Conservation (phyloP, 2,797 vertebrate species). For the Helicolenus hilgendorfi region DNA sequence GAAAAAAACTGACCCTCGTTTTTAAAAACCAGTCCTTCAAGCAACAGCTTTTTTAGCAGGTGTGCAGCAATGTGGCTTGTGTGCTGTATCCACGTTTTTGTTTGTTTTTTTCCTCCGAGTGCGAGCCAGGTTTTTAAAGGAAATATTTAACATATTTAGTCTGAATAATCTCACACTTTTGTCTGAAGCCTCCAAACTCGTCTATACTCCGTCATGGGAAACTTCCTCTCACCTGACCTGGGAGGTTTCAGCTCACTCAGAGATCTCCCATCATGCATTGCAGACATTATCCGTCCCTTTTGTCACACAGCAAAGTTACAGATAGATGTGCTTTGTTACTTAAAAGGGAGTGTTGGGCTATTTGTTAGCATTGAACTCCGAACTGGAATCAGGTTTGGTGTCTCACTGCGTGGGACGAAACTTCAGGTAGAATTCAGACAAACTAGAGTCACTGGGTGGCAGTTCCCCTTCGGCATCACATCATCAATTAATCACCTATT, state of each 20-base stretch:
- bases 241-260: slow-evolving; percentile 48
- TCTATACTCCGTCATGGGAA: slow-evolving; percentile 68
- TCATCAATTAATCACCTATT: slow-evolving; percentile 75
- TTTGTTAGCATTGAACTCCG: slow-evolving; percentile 53
- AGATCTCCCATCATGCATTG: slow-evolving; percentile 16
- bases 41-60: neutral
- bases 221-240: slow-evolving; percentile 39
- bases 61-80: neutral
- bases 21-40: neutral
- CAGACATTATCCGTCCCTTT: slow-evolving; percentile 55
- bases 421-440: slow-evolving; percentile 35
- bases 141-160: slow-evolving; percentile 6
- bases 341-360: slow-evolving; percentile 70
- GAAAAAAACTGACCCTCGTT: slow-evolving; percentile 14
- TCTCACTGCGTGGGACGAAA: slow-evolving; percentile 49
- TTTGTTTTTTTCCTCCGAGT: neutral
- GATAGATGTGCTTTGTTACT: slow-evolving; percentile 70
- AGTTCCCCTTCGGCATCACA: slow-evolving; percentile 32
- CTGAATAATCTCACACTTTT: slow-evolving; percentile 18
- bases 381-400: slow-evolving; percentile 34
- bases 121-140: neutral
- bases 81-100: neutral
- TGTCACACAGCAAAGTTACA: slow-evolving; percentile 47
- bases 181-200: slow-evolving; percentile 30
- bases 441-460: slow-evolving; percentile 25